phyloP scores from a whole-genome alignment of 1,140 invertebrate species.

The Helicoverpa armigera region DNA sequence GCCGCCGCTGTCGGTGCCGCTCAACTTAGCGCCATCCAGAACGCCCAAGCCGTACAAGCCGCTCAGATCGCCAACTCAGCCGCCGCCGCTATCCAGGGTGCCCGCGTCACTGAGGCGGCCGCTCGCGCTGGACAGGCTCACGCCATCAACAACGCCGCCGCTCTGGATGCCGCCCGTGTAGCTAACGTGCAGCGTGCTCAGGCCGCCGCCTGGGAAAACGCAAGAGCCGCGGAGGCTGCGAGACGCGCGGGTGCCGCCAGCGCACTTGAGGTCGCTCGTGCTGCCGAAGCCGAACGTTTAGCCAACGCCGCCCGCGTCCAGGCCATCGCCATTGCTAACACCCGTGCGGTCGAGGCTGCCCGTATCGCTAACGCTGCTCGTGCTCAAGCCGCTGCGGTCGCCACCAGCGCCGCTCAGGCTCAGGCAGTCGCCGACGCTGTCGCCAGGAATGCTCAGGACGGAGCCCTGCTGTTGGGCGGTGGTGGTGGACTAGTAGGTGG shows the following conservation, averaged over 20 bases:
- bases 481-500: conserved; percentile 52
- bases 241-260: conserved; percentile 72
- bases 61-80: conserved; percentile 77
- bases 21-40: conserved; percentile 80
- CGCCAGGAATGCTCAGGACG: conserved; percentile 71
- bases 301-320: conserved; percentile 79
- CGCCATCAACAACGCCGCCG: conserved; percentile 78
- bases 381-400: conserved; percentile 76
- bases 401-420: conserved; percentile 74
- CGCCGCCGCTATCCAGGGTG: conserved; percentile 77
- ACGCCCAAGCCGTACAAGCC: conserved; percentile 80
- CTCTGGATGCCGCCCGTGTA: conserved; percentile 75
- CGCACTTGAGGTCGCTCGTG: conserved; percentile 71
- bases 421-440: conserved; percentile 77
- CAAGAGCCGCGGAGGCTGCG: conserved; percentile 74
- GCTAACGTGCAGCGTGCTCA: conserved; percentile 79
- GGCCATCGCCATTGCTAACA: conserved; percentile 77
- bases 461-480: conserved; percentile 66
- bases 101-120: conserved; percentile 73
- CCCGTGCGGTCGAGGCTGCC: conserved; percentile 75
- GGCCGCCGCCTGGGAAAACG: conserved; percentile 78
- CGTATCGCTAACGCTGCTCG: conserved; percentile 78
- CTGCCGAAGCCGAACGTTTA: conserved; percentile 73
- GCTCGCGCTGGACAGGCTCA: conserved; percentile 74
- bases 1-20: conserved; percentile 77